Percentiles rank a stretch among this genome's conserved stretches.
These are phyloP conservation scores for Chelidonichthys spinosus DNA, from an alignment of 2,797 vertebrate genomes.

Conservation along the genomic window DNA sequence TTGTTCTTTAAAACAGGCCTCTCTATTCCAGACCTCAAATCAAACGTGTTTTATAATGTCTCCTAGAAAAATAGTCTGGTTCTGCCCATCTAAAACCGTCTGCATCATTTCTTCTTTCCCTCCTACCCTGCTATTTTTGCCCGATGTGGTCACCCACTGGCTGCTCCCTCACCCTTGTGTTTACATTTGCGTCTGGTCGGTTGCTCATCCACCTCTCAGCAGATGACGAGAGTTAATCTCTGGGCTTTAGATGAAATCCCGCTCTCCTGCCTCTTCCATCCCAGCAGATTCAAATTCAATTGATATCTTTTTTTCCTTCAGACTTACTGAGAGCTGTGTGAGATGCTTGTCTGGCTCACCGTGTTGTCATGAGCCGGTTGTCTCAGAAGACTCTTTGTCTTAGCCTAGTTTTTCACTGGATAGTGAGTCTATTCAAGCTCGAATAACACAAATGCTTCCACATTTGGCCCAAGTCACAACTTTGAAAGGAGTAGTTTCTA, in stretches of 20 bases:
- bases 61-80: conserved; percentile 27
- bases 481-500: conserved; percentile 12
- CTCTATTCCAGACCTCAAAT: conserved; percentile 23
- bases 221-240: conserved; percentile 63
- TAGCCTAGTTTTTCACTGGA: conserved; percentile 46
- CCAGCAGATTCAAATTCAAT: conserved; percentile 49
- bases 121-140: conserved; percentile 56
- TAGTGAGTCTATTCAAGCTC: conserved; percentile 38
- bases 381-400: conserved; percentile 12
- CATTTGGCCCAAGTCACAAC: conserved; percentile 30
- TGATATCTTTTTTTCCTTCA: conserved; percentile 41
- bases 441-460: conserved; percentile 37
- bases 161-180: conserved; percentile 59
- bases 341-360: conserved; percentile 14
- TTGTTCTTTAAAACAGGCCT: conserved; percentile 2
- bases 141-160: conserved; percentile 45
- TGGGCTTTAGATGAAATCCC: conserved; percentile 53
- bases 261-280: conserved; percentile 35
- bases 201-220: conserved; percentile 44
- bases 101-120: conserved; percentile 27
- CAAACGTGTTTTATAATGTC: conserved; percentile 22
- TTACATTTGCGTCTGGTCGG: conserved; percentile 54
- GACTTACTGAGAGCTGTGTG: neutral
- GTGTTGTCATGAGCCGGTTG: conserved; percentile 32
- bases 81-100: conserved; percentile 19